Evolutionary conservation across 2,113 vertebrate species (phyloP).

Genomic region (Phylloscopus whistleri): DNA sequence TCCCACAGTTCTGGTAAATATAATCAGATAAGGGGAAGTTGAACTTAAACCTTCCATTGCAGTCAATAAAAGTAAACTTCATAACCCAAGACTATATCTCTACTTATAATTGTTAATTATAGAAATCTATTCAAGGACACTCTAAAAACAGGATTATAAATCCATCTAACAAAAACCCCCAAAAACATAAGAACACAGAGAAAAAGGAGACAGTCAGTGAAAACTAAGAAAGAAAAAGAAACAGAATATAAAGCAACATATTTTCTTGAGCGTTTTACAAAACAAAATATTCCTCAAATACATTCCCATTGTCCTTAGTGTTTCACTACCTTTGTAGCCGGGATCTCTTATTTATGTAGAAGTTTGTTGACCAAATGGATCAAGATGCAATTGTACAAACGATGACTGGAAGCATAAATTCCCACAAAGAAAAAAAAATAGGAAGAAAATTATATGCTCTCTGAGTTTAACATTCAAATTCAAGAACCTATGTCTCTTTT

Average conservation of each 20-base stretch:
- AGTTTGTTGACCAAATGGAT: neutral
- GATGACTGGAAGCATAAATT: neutral
- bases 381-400: neutral
- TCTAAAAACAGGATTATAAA: neutral
- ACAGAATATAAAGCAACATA: neutral
- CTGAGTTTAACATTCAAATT: neutral
- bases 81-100: slow-evolving; percentile 5
- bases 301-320: neutral
- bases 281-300: neutral
- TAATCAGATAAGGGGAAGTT: slow-evolving; percentile 57
- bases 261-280: neutral
- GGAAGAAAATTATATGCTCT: neutral
- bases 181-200: neutral
- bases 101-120: slow-evolving; percentile 50
- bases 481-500: neutral
- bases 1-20: slow-evolving; percentile 34
- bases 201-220: neutral
- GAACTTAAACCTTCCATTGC: slow-evolving; percentile 41
- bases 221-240: neutral
- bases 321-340: neutral
- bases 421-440: neutral
- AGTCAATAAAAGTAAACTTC: slow-evolving; percentile 50
- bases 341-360: neutral
- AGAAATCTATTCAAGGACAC: slow-evolving; percentile 26
- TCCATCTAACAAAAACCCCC: neutral